A percentile compares a stretch with the other conserved stretches of the same genome.
Evolutionary conservation across 2,888 invertebrate species (phyloP).

Genomic region (Ypsolopha scabrella): DNA sequence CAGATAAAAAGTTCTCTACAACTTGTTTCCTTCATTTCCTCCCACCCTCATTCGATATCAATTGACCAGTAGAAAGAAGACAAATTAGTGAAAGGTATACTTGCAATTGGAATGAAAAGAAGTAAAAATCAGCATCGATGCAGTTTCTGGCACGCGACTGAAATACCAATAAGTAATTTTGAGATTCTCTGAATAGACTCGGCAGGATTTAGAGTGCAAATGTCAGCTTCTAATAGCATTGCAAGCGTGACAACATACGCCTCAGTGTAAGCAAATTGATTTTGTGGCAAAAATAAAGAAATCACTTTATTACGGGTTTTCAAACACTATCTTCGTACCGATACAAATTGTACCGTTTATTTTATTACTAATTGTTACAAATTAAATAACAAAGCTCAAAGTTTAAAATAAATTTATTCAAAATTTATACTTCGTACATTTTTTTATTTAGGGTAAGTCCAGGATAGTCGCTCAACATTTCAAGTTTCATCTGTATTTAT

Average conservation of each 20-base stretch:
- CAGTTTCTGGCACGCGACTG: slow-evolving; percentile 55
- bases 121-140: slow-evolving; percentile 63
- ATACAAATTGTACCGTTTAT: too few relatives aligned
- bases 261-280: slow-evolving; percentile 42
- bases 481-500: too few relatives aligned
- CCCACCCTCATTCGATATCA: not conserved
- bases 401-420: too few relatives aligned
- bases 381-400: too few relatives aligned
- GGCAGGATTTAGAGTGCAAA: slow-evolving; percentile 42
- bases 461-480: too few relatives aligned
- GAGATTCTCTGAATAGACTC: slow-evolving; percentile 56
- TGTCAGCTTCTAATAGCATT: slow-evolving; percentile 63
- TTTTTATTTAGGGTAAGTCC: too few relatives aligned
- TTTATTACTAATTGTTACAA: too few relatives aligned
- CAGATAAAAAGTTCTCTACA: not conserved
- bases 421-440: too few relatives aligned
- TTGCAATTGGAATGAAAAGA: slow-evolving; percentile 63
- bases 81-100: slow-evolving; percentile 59
- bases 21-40: not conserved
- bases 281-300: too few relatives aligned
- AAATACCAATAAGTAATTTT: slow-evolving; percentile 66
- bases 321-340: too few relatives aligned
- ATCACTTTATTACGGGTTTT: too few relatives aligned
- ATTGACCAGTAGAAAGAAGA: slow-evolving; percentile 25
- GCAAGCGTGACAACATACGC: slow-evolving; percentile 44